These are phyloP conservation scores for Diadegma fenestrale DNA, from an alignment of 2,888 invertebrate genomes.

Conservation along the genomic window DNA sequence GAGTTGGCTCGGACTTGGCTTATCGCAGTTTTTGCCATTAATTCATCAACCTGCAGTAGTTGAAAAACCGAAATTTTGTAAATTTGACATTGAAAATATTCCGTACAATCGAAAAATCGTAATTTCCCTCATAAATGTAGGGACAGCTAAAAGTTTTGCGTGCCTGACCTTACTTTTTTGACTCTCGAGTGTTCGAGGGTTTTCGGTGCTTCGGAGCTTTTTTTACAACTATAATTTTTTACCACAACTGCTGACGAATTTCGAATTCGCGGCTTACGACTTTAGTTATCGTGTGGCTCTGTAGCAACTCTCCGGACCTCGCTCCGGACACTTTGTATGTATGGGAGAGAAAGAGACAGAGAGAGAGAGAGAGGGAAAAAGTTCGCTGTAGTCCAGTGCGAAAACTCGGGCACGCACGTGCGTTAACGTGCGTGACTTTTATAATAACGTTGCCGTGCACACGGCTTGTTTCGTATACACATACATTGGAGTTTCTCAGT, in stretches of 20 bases:
- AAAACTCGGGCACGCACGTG: constrained; percentile 65
- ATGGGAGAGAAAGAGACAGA: neutral
- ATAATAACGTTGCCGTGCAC: constrained; percentile 61
- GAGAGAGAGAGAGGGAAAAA: neutral
- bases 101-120: no score
- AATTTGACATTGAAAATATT: no score
- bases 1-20: no score
- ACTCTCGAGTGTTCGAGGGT: no score
- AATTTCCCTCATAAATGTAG: no score
- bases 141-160: no score
- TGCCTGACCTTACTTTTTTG: no score
- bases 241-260: neutral
- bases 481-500: constrained; percentile 34
- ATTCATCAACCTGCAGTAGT: no score
- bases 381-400: constrained; percentile 44
- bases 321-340: constrained; percentile 9
- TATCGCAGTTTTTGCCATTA: no score
- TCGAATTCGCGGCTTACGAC: neutral
- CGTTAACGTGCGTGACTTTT: constrained; percentile 66
- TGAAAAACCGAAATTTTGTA: no score
- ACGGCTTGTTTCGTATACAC: constrained; percentile 10
- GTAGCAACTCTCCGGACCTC: neutral
- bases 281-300: neutral
- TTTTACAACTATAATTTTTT: no score
- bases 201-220: no score